Evolutionary conservation across 1,140 invertebrate genomes (phyloP), one percentile per base, ranked within the genome.

Genomic region (Nasonia vitripennis): DNA sequence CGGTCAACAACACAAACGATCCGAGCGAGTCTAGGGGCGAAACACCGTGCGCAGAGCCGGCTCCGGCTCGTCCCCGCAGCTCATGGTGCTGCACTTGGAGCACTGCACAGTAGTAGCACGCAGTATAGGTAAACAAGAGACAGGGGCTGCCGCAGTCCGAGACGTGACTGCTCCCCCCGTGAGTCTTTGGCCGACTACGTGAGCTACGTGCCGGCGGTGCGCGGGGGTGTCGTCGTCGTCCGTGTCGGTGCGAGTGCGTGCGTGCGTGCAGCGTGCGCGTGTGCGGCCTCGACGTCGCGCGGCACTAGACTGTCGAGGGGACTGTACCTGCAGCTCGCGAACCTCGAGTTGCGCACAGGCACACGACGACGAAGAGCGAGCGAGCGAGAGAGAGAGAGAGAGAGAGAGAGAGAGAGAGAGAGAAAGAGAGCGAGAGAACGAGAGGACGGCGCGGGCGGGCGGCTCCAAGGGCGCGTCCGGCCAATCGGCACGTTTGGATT

Each of bases 251-350:
- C 78, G 68, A 4, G 67, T n/a, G 62, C 62, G 48, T 23, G 81
- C 10, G 48, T 27, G 51, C 31, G 81, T 67, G 81, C 77, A 27
- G 27, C 27, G 27, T 27, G 67, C 5, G 67, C 62, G 71, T 70
- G 73, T 68, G 55, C 37, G 62, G 75, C 74, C 77, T 68, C 78
- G 80, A 82, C 87, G 84, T 86, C 82, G 84, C 85, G 78, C 87
- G 86, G 80, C 87, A 86, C 88, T 86, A 85, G 89, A 87, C 87
- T 88, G 83, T 48, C 80, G 87, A 88, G 85, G 87, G 82, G 88
- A 90, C 88, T 89, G 88, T 88, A 89, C 87, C 86, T 78, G 68
- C 80, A 83, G 87, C 86, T 88, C 87, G 84, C 83, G 86, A 86
- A 82, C 87, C 86, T 87, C 84, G 86, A 82, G 87, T 87, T 87